Percentiles rank a stretch among this genome's conserved stretches.
Conservation (phyloP, 2,888 invertebrate genomes). For the Copidosoma aretas region DNA sequence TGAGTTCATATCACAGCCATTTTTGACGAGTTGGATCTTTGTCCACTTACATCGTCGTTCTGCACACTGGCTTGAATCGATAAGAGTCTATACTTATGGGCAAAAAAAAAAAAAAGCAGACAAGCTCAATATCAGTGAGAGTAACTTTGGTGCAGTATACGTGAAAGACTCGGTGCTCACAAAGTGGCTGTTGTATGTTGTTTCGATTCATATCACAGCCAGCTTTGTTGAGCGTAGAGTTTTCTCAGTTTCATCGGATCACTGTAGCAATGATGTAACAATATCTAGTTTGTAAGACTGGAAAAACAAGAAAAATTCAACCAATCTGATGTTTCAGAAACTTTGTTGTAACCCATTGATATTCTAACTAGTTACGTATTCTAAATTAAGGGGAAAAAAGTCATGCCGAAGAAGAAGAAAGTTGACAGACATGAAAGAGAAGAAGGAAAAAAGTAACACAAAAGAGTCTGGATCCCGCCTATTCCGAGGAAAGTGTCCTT, state of each 20-base stretch:
- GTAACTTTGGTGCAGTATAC: neutral
- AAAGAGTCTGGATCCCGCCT: slow-evolving; percentile 17
- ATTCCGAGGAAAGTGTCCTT: slow-evolving; percentile 20
- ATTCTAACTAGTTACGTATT: too few species aligned
- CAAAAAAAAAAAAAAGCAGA: neutral
- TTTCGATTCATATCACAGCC: slow-evolving; percentile 74
- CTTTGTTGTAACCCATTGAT: too few species aligned
- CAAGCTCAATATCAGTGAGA: neutral
- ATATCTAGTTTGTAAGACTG: too few species aligned
- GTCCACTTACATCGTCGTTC: slow-evolving; percentile 50
- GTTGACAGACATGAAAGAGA: neutral
- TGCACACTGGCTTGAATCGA: neutral
- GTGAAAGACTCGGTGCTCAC: slow-evolving; percentile 80
- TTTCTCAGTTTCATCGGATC: slow-evolving; percentile 40
- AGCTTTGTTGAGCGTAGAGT: slow-evolving; percentile 94
- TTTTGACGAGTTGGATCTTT: slow-evolving; percentile 88
- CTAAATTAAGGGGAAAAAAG: too few species aligned
- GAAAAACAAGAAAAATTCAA: too few species aligned
- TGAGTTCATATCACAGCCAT: slow-evolving; percentile 88
- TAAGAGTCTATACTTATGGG: too few species aligned
- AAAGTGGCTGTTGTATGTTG: slow-evolving; percentile 90
- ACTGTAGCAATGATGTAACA: neutral
- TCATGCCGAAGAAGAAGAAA: too few species aligned
- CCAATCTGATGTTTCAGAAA: too few species aligned
- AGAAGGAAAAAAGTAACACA: slow-evolving; percentile 1